A percentile compares a stretch with the other conserved stretches of the same genome.
These are phyloP conservation scores for Pterois miles DNA, from an alignment of 2,797 vertebrate species.

Conservation along the genomic window DNA sequence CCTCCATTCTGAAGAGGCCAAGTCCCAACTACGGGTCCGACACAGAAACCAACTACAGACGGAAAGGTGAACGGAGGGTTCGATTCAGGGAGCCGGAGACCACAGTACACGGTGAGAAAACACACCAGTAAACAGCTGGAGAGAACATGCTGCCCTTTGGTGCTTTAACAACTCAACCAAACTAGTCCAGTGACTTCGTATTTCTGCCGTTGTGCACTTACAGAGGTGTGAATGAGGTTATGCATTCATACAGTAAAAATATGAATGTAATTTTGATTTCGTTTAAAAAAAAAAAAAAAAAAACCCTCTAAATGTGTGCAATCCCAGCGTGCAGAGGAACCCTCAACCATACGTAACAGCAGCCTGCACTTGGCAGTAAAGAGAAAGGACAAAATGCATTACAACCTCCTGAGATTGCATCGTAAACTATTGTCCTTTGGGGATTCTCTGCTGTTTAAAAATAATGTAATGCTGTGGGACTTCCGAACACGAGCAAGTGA, in stretches of 20 bases:
- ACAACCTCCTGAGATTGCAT: constrained; percentile 48
- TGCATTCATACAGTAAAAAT: background rate
- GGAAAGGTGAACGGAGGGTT: constrained; percentile 87
- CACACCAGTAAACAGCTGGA: background rate
- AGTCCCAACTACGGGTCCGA: constrained; percentile 57
- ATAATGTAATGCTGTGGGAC: constrained; percentile 56
- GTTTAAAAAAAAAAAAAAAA: background rate
- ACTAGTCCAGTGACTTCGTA: background rate
- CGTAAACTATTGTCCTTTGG: constrained; percentile 45
- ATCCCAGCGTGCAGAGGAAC: constrained; percentile 3
- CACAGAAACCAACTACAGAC: constrained; percentile 68
- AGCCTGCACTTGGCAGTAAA: constrained; percentile 36
- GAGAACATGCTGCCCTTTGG: constrained; percentile 34
- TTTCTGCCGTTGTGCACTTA: background rate
- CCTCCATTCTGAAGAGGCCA: constrained; percentile 89
- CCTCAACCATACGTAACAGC: constrained; percentile 5
- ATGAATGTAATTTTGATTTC: background rate
- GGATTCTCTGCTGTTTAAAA: constrained; percentile 49
- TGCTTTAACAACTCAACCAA: background rate
- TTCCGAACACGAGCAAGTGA: constrained; percentile 59
- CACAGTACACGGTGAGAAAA: constrained; percentile 85
- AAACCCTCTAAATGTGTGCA: background rate
- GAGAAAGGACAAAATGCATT: constrained; percentile 46
- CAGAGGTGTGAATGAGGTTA: background rate
- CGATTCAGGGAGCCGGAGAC: constrained; percentile 92